Evolutionary conservation across 2,113 vertebrate genomes (phyloP).

Genomic region (Pollimyrus isidori): DNA sequence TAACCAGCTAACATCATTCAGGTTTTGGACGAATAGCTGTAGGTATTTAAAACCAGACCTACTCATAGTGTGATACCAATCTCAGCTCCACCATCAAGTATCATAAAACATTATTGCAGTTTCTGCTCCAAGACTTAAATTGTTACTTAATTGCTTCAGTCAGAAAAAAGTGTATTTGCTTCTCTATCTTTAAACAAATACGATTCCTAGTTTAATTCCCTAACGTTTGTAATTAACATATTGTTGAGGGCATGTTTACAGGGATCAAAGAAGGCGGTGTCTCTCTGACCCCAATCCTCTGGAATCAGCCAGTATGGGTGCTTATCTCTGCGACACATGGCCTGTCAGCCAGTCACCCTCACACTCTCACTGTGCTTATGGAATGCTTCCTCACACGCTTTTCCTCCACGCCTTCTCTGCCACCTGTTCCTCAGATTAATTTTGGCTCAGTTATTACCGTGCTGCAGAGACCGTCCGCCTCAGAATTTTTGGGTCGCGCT

Average conservation of each 20-base stretch:
- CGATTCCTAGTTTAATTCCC: neutral
- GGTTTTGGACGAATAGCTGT: neutral
- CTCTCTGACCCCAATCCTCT: neutral
- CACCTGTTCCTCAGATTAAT: slow-evolving; percentile 5
- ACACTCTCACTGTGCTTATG: neutral
- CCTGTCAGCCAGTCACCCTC: neutral
- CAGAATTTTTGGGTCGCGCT: neutral
- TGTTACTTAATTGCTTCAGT: neutral
- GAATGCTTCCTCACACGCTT: neutral
- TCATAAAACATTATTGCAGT: neutral
- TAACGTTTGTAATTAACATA: neutral
- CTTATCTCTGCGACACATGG: neutral
- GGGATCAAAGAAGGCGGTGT: neutral
- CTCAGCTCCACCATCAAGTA: neutral
- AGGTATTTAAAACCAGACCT: neutral
- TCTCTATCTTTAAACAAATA: neutral
- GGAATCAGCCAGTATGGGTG: neutral
- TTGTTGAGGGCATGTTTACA: neutral
- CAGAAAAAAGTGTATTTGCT: neutral
- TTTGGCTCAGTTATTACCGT: neutral
- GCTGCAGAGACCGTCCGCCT: neutral
- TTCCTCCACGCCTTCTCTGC: neutral
- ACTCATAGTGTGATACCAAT: neutral
- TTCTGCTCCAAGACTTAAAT: neutral
- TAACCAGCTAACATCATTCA: neutral